phyloP scores from a whole-genome alignment of 2,888 invertebrate genomes.

The Ephialtes manifestator region DNA sequence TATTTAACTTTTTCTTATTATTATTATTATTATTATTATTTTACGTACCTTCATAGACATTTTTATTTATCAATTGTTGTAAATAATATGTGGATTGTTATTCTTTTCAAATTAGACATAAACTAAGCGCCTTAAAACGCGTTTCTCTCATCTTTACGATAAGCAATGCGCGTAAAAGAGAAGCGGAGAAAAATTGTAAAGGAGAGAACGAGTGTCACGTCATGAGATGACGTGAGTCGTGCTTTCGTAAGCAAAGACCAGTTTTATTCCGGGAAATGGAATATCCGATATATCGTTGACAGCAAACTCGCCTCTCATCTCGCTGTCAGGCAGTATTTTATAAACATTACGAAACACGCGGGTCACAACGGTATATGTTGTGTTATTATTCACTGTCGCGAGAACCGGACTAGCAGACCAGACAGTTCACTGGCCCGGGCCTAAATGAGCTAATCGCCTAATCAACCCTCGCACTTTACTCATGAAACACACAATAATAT shows the following conservation, averaged over 20 bases:
- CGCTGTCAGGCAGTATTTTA: conserved; percentile 9
- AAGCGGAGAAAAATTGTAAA: conserved; percentile 5
- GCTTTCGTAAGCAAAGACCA: conserved; percentile 31
- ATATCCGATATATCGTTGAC: not conserved
- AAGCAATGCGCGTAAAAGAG: conserved; percentile 51
- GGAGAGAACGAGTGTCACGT: conserved; percentile 57
- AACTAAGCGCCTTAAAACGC: conserved; percentile 51
- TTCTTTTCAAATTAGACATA: conserved; percentile 14
- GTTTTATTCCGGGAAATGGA: conserved; percentile 27
- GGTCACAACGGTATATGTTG: conserved; percentile 33
- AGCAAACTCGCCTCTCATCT: not conserved
- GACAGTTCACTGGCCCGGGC: conserved; percentile 39
- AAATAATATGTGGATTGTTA: not conserved
- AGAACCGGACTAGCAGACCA: conserved; percentile 4
- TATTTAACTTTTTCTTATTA: no score
- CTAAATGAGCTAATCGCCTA: conserved; percentile 46
- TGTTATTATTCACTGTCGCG: conserved; percentile 36
- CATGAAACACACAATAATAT: not conserved
- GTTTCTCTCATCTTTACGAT: conserved; percentile 68
- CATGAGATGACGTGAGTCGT: conserved; percentile 49
- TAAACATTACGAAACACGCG: conserved; percentile 8
- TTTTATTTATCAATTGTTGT: conserved; percentile 40
- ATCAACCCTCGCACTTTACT: conserved; percentile 19
- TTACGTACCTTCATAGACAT: conserved; percentile 77
- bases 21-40: not conserved